Base-by-base conservation (phyloP, 2,797 vertebrate genomes). In the Rhabdophis nuchalis region DNA sequence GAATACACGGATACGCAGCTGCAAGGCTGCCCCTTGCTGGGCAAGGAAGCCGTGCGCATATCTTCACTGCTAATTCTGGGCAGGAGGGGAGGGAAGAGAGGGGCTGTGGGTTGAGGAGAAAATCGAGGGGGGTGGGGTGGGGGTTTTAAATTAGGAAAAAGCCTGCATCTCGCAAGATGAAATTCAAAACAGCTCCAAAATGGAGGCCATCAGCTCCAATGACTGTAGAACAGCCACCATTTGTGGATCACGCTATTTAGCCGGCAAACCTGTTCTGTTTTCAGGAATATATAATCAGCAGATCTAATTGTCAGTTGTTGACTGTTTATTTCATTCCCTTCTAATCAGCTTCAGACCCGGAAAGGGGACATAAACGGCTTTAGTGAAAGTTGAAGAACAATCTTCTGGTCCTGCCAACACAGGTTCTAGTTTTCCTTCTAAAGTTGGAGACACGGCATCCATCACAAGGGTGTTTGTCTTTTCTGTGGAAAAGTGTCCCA, bases 1-100 rank as follows among this genome's bases (percentile, higher is more conserved):
- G 52, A 93, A 87, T 90, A 12, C 60, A 72, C 13, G 53, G 88
- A 87, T 90, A 68, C 56, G 36, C 88, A 86, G 88, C 60, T 90
- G 53, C 85, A 72, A n/a, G n/a, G 85, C 88, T 86, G 88, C 52
- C 89, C 32, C 86, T 46, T 61, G 41, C 88, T n/a, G 3, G 27
- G 82, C 9, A 27, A 86, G 82, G 82, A 89, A 92, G 60, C 82
- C 60, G 27, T 53, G 16, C 85, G 87, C 8, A 77, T 53, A 25
- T 54, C 58, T n/a, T 56, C n/a, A 41, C 57, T 64, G 57, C 32
- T 68, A 53, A 52, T 36, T 18, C 7, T 58, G 29, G 54, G 29
- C 54, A 16, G 72, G 82, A 7, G 11, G 41, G 14, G 23, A 64
- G 12, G 2, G 41, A 16, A 29, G 14, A n/a, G 72, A 52, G 2